Conservation (phyloP, 2,113 vertebrate species). For the Pseudonaja textilis region DNA sequence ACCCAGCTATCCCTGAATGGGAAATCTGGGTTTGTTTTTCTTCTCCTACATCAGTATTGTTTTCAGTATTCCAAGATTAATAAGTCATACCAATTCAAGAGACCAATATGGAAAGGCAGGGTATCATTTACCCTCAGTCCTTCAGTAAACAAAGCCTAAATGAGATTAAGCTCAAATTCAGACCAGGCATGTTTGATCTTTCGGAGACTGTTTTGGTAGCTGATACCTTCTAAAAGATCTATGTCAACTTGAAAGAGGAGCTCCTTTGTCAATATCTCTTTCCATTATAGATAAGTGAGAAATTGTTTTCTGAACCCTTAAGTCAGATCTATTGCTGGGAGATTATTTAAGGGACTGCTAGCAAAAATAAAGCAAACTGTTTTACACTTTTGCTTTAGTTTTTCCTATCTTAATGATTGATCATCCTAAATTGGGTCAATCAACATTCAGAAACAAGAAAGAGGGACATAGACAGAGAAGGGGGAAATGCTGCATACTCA, state of each 20-base stretch:
- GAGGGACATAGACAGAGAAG: neutral
- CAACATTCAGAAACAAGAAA: neutral
- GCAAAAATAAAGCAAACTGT: neutral
- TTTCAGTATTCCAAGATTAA: conserved; percentile 22
- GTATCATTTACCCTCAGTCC: conserved; percentile 18
- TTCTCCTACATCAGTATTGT: conserved; percentile 13
- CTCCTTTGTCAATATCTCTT: conserved; percentile 2
- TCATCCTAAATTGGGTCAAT: neutral
- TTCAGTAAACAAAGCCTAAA: conserved; percentile 10
- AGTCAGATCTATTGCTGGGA: neutral
- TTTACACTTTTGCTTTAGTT: neutral
- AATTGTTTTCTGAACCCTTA: neutral
- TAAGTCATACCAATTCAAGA: conserved; percentile 27
- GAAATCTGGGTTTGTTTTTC: neutral
- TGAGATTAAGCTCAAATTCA: conserved; percentile 34
- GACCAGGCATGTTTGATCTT: conserved; percentile 30
- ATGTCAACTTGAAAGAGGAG: neutral
- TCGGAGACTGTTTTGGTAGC: conserved; percentile 1
- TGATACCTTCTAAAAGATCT: neutral
- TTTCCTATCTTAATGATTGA: neutral
- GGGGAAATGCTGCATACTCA: neutral
- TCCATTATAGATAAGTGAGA: conserved; percentile 22
- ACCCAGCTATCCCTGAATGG: neutral
- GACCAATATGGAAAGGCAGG: neutral
- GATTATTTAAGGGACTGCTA: neutral